These are phyloP conservation scores for Xyrauchen texanus DNA, from an alignment of 2,113 vertebrate species.

Conservation along the genomic window DNA sequence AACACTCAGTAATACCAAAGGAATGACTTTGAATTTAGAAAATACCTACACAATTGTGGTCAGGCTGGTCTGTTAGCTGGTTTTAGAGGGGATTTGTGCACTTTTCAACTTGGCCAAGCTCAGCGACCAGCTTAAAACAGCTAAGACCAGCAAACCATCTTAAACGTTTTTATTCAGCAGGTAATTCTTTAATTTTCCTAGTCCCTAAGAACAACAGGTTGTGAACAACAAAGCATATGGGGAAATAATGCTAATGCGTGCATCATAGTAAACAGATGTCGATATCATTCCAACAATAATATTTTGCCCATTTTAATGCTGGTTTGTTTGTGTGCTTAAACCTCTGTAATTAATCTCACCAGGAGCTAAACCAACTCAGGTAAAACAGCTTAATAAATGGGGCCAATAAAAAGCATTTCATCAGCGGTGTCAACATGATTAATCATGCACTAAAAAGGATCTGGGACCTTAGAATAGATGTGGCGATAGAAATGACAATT, in stretches of 20 bases:
- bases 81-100: no score
- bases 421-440: slow-evolving; percentile 95
- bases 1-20: no score
- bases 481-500: slow-evolving; percentile 81
- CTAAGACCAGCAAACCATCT: no score
- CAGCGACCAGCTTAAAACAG: no score
- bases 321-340: slow-evolving; percentile 86
- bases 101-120: no score
- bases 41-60: no score
- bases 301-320: slow-evolving; percentile 64
- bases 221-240: no score
- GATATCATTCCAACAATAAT: neutral
- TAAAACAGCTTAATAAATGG: slow-evolving; percentile 96
- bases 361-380: slow-evolving; percentile 95
- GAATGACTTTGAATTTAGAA: no score
- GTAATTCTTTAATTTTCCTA: no score
- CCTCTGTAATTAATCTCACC: slow-evolving; percentile 86
- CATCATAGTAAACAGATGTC: slow-evolving; percentile 1
- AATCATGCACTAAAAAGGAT: slow-evolving; percentile 91
- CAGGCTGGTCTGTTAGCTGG: no score
- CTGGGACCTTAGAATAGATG: slow-evolving; percentile 78
- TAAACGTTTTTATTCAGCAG: no score
- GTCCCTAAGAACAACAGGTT: no score
- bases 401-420: slow-evolving; percentile 95
- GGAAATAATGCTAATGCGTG: neutral